A percentile compares a stretch with the other conserved stretches of the same genome.
These are phyloP conservation scores for Amphipoea oculea DNA, from an alignment of 2,888 invertebrate genomes.

Conservation along the genomic window DNA sequence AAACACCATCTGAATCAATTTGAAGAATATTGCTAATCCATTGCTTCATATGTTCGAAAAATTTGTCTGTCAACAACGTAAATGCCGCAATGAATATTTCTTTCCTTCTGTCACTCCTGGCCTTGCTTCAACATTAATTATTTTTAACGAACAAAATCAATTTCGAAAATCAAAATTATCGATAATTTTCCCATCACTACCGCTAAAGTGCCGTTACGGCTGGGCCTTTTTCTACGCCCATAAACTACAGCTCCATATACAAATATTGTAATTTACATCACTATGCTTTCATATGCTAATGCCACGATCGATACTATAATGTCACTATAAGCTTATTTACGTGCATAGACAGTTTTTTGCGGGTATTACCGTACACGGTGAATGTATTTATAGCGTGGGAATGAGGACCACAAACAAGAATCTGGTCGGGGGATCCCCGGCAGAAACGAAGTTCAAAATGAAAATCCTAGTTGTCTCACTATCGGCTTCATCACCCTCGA, in stretches of 20 bases:
- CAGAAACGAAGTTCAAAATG: too few species aligned
- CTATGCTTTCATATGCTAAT: slow-evolving; percentile 44
- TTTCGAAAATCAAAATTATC: slow-evolving; percentile 25
- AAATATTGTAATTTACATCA: slow-evolving; percentile 42
- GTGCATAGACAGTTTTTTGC: neutral
- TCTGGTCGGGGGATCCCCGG: too few species aligned
- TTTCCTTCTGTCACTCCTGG: too few species aligned
- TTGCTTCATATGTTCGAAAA: too few species aligned
- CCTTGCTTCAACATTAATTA: neutral
- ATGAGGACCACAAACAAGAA: too few species aligned
- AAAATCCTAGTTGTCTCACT: too few species aligned
- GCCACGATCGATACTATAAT: slow-evolving; percentile 1
- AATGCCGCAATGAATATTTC: too few species aligned
- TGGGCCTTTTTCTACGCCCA: slow-evolving; percentile 60
- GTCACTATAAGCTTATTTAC: neutral
- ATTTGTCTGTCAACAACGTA: too few species aligned
- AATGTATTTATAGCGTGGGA: too few species aligned
- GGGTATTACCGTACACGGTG: neutral
- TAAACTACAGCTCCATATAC: slow-evolving; percentile 36
- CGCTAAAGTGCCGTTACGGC: slow-evolving; percentile 69
- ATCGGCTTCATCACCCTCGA: too few species aligned
- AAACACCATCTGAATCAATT: too few species aligned
- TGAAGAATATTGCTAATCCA: too few species aligned
- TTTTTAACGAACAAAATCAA: neutral
- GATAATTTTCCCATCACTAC: slow-evolving; percentile 66